phyloP scores from a whole-genome alignment of 2,113 vertebrate species.

The Vireo altiloquus region DNA sequence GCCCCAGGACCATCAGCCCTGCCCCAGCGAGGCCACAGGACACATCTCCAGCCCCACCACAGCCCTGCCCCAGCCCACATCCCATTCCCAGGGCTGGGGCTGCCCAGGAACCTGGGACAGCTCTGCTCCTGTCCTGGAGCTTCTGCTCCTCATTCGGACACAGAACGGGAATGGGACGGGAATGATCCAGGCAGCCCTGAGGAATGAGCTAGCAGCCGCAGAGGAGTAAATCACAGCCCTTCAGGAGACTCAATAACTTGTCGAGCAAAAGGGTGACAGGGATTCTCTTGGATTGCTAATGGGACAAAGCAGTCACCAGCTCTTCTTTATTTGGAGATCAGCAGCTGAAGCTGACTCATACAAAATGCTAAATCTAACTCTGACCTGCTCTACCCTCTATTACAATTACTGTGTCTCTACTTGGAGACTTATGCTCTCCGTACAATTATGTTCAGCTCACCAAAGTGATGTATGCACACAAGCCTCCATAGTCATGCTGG shows the following conservation, averaged over 20 bases:
- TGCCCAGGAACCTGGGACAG: rapidly evolving
- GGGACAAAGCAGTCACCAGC: not conserved
- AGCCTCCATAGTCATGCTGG: not conserved
- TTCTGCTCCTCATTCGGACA: not conserved
- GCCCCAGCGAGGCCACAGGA: rapidly evolving
- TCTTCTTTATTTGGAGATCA: not conserved
- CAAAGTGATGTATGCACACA: not conserved
- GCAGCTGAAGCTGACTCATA: not conserved
- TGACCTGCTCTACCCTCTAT: not conserved
- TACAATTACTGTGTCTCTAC: not conserved
- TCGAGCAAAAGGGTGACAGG: not conserved
- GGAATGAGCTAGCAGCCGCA: not conserved
- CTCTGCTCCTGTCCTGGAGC: not conserved
- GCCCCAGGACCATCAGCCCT: rapidly evolving
- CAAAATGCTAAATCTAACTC: not conserved
- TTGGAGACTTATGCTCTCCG: not conserved
- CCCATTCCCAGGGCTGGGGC: not conserved
- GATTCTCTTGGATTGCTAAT: not conserved
- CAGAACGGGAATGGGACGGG: rapidly evolving
- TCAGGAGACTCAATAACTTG: not conserved
- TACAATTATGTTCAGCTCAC: not conserved
- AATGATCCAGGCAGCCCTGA: not conserved
- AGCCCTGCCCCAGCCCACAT: rapidly evolving
- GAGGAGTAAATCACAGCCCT: not conserved
- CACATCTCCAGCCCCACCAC: rapidly evolving